phyloP scores from a whole-genome alignment of 2,888 invertebrate genomes.

The Augiades crinisus region DNA sequence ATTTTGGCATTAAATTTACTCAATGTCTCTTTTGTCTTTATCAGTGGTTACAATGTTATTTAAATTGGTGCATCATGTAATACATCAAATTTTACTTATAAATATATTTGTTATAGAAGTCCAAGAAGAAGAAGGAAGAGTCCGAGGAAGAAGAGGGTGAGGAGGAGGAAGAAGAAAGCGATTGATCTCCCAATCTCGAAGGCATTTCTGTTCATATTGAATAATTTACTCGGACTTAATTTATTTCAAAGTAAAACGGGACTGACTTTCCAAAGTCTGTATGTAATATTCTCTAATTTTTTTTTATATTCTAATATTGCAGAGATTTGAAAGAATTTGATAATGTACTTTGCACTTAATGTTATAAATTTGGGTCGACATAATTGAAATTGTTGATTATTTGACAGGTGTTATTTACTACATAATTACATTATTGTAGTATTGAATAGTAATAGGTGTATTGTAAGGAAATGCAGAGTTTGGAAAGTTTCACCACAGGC shows the following conservation, averaged over 20 bases:
- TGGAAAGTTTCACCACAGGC: constrained; percentile 77
- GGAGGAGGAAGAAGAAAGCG: constrained; percentile 84
- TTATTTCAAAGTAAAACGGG: constrained; percentile 79
- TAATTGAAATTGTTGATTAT: constrained; percentile 60
- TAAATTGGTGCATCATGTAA: background rate
- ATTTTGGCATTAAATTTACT: too few species aligned
- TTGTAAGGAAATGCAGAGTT: constrained; percentile 63
- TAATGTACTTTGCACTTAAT: constrained; percentile 32
- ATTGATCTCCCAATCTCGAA: constrained; percentile 78
- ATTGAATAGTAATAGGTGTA: constrained; percentile 50
- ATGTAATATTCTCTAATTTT: constrained; percentile 33
- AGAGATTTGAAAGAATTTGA: constrained; percentile 29
- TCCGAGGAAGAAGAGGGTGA: constrained; percentile 84
- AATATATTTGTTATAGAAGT: constrained; percentile 51
- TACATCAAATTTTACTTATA: background rate
- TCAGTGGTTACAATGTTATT: too few species aligned
- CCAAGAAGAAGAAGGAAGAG: constrained; percentile 83
- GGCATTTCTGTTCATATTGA: constrained; percentile 77
- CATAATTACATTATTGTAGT: constrained; percentile 52
- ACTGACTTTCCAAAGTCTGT: constrained; percentile 79
- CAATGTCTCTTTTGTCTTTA: too few species aligned
- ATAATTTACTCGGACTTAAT: constrained; percentile 81
- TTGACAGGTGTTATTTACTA: constrained; percentile 53
- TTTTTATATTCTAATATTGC: constrained; percentile 33
- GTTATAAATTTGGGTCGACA: constrained; percentile 50